Conservation (phyloP, 2,113 vertebrate species). For the Mystacornis crossleyi region DNA sequence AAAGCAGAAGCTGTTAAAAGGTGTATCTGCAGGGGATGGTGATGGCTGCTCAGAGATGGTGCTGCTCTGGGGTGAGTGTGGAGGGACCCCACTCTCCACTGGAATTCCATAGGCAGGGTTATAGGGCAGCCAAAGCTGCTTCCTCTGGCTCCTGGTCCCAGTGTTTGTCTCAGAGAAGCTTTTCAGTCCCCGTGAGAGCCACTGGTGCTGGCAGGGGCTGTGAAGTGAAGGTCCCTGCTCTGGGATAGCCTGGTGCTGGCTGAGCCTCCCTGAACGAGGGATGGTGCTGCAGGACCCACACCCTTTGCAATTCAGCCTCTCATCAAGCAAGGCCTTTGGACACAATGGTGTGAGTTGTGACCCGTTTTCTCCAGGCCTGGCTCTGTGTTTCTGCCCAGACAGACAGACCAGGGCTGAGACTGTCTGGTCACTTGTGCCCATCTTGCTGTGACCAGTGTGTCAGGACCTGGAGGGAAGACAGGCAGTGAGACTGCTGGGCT, state of each 20-base stretch:
- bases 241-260: accelerated
- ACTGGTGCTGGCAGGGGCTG: not conserved
- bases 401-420: not conserved
- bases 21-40: not conserved
- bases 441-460: not conserved
- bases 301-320: not conserved
- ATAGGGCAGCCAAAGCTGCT: not conserved
- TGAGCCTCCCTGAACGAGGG: accelerated
- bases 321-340: not conserved
- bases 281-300: not conserved
- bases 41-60: not conserved
- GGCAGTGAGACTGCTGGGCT: not conserved
- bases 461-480: not conserved
- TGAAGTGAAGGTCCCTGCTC: not conserved
- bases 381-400: not conserved
- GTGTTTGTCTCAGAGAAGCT: not conserved
- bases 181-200: not conserved
- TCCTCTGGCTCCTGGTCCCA: not conserved
- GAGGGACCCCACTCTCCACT: not conserved
- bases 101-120: not conserved
- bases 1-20: not conserved
- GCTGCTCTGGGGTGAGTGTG: not conserved
- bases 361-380: not conserved
- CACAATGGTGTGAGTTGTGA: not conserved
- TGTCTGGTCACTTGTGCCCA: accelerated